Conservation (phyloP, 2,797 vertebrate genomes). For the Anguilla pacifica region DNA sequence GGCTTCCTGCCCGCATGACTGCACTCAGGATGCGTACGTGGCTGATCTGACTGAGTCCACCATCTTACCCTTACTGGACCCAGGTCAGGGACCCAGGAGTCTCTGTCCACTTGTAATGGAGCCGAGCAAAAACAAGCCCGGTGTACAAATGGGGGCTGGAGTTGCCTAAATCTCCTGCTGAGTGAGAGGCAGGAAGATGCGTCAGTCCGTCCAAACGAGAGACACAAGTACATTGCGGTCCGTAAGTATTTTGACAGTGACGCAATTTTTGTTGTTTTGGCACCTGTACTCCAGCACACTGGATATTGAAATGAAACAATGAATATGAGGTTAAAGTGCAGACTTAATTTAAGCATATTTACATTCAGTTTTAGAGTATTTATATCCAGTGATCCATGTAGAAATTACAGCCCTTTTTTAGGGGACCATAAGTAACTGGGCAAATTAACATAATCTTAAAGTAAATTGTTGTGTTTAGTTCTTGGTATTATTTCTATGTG, state of each 20-base stretch:
- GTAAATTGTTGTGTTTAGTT: too few relatives aligned
- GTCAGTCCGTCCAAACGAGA: background rate
- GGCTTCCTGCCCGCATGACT: background rate
- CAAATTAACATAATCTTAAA: too few relatives aligned
- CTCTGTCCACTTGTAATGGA: background rate
- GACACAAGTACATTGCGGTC: background rate
- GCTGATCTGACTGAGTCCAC: background rate
- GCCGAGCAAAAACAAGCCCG: background rate
- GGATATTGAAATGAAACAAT: too few relatives aligned
- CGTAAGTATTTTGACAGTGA: background rate
- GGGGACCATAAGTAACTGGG: too few relatives aligned
- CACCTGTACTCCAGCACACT: too few relatives aligned
- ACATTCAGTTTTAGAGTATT: too few relatives aligned
- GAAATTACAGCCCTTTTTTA: too few relatives aligned
- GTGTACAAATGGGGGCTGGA: background rate
- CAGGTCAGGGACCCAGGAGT: background rate
- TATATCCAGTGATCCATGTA: too few relatives aligned
- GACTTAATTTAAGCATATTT: too few relatives aligned
- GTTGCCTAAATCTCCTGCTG: background rate
- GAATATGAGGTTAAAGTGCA: too few relatives aligned
- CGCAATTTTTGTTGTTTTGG: too few relatives aligned
- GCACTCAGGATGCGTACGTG: background rate
- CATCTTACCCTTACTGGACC: background rate
- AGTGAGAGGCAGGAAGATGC: background rate
- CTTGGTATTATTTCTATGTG: background rate